phyloP scores from a whole-genome alignment of 2,797 vertebrate species.

The Malacoraja senta region DNA sequence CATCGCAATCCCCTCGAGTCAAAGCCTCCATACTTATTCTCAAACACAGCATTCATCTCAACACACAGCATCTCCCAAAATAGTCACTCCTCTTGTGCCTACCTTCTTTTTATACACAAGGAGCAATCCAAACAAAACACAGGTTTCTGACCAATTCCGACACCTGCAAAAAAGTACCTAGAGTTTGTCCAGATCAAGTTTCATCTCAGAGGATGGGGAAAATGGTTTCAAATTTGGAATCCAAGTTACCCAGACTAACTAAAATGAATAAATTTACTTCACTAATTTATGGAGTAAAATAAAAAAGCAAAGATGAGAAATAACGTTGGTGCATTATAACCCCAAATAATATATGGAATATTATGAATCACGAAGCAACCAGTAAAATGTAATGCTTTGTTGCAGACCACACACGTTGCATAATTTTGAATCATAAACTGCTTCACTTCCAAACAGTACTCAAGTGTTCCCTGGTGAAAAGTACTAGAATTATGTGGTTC shows the following conservation, averaged over 20 bases:
- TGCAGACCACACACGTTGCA: conserved; percentile 14
- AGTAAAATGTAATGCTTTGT: background rate
- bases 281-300: background rate
- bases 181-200: background rate
- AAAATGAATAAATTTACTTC: too few relatives aligned
- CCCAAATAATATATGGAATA: background rate
- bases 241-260: background rate
- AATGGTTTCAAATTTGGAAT: background rate
- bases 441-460: conserved; percentile 1
- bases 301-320: background rate
- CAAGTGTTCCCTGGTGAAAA: conserved; percentile 17
- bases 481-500: conserved; percentile 25
- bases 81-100: too few relatives aligned
- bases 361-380: background rate
- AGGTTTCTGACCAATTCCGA: background rate
- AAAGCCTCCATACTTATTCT: too few relatives aligned
- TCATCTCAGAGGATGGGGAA: background rate
- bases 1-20: too few relatives aligned
- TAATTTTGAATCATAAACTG: background rate
- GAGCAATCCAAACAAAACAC: too few relatives aligned
- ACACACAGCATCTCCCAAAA: too few relatives aligned
- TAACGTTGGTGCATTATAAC: background rate
- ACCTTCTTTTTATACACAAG: too few relatives aligned
- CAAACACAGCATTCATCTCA: too few relatives aligned
- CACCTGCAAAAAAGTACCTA: background rate